phyloP scores from a whole-genome alignment of 2,113 vertebrate species.

The Grammomys dolichurus region DNA sequence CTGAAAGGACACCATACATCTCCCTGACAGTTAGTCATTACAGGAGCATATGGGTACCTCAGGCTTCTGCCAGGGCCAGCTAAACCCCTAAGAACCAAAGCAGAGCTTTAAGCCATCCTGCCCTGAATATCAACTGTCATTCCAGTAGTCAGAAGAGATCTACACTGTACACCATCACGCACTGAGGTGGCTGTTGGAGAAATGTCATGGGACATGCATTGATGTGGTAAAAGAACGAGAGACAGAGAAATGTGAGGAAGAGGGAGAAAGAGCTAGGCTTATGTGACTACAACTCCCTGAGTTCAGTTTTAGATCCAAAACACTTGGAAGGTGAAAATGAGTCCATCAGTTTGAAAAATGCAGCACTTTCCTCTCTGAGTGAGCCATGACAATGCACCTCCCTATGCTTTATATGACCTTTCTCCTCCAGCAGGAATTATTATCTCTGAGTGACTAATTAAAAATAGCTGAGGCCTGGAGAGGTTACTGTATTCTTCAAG shows the following conservation, averaged over 20 bases:
- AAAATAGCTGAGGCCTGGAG: neutral
- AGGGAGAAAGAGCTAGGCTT: neutral
- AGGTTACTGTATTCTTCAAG: conserved; percentile 36
- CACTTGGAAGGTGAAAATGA: neutral
- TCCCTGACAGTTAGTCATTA: conserved; percentile 91
- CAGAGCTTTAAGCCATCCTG: neutral
- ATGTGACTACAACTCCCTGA: neutral
- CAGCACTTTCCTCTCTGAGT: neutral
- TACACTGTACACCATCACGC: rapidly evolving
- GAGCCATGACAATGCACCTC: neutral
- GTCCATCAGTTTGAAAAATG: neutral
- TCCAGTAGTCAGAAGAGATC: neutral
- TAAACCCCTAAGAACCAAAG: conserved; percentile 62
- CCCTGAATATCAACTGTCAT: neutral
- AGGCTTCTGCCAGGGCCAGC: conserved; percentile 78
- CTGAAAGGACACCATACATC: conserved; percentile 89
- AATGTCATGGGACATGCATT: neutral
- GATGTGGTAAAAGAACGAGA: neutral
- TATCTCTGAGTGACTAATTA: conserved; percentile 53
- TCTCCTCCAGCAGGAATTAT: neutral
- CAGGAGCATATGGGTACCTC: conserved; percentile 75
- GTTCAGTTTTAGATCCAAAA: neutral
- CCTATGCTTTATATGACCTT: conserved; percentile 50
- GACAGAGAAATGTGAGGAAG: neutral
- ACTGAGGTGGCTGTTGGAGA: neutral